phyloP scores from a whole-genome alignment of 2,888 invertebrate species.

The Bombyx huttoni region DNA sequence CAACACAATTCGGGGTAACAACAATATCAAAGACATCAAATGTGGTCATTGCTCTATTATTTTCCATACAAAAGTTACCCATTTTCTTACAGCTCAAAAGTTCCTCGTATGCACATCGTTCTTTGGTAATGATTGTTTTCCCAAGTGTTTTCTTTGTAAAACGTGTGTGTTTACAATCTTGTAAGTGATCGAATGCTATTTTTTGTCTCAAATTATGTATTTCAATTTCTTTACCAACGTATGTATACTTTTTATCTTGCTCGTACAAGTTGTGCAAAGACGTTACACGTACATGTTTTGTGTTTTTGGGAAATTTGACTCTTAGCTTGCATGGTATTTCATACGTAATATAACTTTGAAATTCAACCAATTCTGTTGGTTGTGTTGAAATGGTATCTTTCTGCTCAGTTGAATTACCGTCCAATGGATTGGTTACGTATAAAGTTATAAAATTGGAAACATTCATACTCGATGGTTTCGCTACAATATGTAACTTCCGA shows the following conservation, averaged over 20 bases:
- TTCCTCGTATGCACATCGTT: constrained; percentile 20
- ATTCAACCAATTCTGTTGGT: constrained; percentile 2
- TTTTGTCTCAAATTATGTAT: constrained; percentile 20
- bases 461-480: constrained; percentile 39
- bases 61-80: constrained; percentile 29
- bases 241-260: constrained; percentile 33
- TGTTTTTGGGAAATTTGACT: constrained; percentile 24
- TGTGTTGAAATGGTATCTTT: too few relatives aligned
- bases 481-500: constrained; percentile 27
- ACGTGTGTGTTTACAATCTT: constrained; percentile 21
- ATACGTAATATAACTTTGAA: constrained; percentile 34
- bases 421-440: constrained; percentile 38
- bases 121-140: constrained; percentile 26
- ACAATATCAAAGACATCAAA: constrained; percentile 38
- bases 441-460: constrained; percentile 30
- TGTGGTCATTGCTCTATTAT: constrained; percentile 17
- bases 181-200: constrained; percentile 25
- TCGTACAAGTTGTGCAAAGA: constrained; percentile 49
- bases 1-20: constrained; percentile 31
- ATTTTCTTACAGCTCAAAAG: constrained; percentile 9
- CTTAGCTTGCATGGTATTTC: constrained; percentile 28
- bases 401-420: constrained; percentile 10
- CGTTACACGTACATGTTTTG: constrained; percentile 22
- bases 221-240: constrained; percentile 26
- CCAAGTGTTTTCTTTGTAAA: constrained; percentile 16